These are phyloP conservation scores for Actinia tenebrosa DNA, from an alignment of 64 coral and sea anemone species.

Conservation along the genomic window DNA sequence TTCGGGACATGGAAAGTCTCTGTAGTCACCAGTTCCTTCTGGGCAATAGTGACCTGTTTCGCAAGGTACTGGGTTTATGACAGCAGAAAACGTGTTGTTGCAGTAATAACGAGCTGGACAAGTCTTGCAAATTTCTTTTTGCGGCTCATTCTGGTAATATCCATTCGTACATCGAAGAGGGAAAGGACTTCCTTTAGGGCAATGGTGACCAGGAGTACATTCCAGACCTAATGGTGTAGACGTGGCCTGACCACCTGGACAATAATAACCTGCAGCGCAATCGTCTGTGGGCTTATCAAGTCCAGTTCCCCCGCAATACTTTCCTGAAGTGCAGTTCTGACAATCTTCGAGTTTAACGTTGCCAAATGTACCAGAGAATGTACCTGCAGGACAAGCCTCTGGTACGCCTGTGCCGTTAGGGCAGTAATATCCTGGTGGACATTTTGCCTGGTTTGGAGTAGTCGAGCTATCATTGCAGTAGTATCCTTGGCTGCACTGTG, in stretches of 20 bases:
- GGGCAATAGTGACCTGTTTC: conserved; percentile 81
- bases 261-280: conserved; percentile 75
- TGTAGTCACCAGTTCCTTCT: conserved; percentile 55
- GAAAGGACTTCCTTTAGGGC: conserved; percentile 44
- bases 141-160: conserved; percentile 79
- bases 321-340: conserved; percentile 68
- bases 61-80: conserved; percentile 73
- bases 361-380: conserved; percentile 54
- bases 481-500: conserved; percentile 58
- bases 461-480: conserved; percentile 95
- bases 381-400: conserved; percentile 64
- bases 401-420: conserved; percentile 77
- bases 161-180: conserved; percentile 81
- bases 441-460: conserved; percentile 77
- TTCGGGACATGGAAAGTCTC: conserved; percentile 73
- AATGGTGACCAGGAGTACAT: conserved; percentile 81
- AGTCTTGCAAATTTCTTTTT: conserved; percentile 70
- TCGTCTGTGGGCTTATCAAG: conserved; percentile 55
- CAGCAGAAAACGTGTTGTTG: conserved; percentile 60
- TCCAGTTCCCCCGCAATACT: conserved; percentile 72
- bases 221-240: conserved; percentile 54
- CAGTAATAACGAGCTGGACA: conserved; percentile 82
- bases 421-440: conserved; percentile 82
- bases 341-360: conserved; percentile 48
- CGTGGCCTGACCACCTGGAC: conserved; percentile 75